phyloP scores from a whole-genome alignment of 2,888 invertebrate species.

The Macaria notata region DNA sequence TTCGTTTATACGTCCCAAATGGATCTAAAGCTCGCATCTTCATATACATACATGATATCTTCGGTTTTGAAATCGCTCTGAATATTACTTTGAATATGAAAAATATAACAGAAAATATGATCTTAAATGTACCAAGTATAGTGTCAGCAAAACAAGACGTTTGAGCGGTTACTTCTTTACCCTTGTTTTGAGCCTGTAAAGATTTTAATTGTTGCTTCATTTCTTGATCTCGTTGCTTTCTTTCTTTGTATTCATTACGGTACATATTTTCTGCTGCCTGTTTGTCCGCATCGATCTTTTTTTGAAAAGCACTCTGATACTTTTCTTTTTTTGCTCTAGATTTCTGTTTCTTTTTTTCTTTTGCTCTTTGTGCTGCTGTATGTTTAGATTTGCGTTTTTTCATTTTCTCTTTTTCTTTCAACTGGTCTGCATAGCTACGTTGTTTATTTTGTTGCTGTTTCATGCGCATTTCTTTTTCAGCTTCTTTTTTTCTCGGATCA shows the following conservation, averaged over 20 bases:
- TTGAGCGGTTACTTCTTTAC: constrained; percentile 35
- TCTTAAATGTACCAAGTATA: constrained; percentile 38
- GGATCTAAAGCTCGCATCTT: constrained; percentile 38
- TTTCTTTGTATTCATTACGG: constrained; percentile 31
- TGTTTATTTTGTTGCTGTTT: neutral
- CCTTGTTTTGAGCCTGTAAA: constrained; percentile 29
- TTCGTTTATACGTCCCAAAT: constrained; percentile 29
- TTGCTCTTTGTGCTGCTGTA: neutral
- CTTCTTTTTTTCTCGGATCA: neutral
- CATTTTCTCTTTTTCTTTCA: neutral
- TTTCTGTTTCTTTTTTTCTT: constrained; percentile 5
- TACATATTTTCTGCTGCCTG: constrained; percentile 10
- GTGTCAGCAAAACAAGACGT: constrained; percentile 42
- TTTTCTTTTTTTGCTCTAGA: constrained; percentile 8
- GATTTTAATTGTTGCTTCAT: constrained; percentile 29
- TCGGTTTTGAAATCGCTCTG: constrained; percentile 39
- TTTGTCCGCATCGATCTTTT: constrained; percentile 27
- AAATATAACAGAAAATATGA: constrained; percentile 25
- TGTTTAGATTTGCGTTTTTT: neutral
- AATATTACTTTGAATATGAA: constrained; percentile 24
- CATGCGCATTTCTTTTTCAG: neutral
- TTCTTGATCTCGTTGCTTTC: constrained; percentile 28
- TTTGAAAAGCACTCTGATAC: constrained; percentile 1
- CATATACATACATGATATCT: constrained; percentile 35
- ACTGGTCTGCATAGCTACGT: neutral